Conservation (phyloP, 2,888 invertebrate species). For the Danaus chrysippus region DNA sequence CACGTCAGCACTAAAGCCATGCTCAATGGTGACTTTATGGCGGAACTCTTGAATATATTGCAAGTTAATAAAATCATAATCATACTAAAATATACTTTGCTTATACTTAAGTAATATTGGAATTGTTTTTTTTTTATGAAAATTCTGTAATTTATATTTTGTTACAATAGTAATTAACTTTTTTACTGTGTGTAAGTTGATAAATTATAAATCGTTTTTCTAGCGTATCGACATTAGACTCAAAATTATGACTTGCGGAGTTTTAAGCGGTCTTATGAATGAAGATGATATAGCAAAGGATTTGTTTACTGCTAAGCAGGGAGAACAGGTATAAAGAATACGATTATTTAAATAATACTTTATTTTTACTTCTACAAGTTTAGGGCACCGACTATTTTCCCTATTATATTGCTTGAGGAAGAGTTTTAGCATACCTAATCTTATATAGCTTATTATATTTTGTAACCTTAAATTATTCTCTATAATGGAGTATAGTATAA, state of each 20-base stretch:
- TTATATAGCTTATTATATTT: too few species aligned
- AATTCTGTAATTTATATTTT: too few species aligned
- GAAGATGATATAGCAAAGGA: slow-evolving; percentile 50
- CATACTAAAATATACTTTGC: too few species aligned
- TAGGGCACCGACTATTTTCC: too few species aligned
- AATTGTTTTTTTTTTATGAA: too few species aligned
- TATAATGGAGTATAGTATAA: too few species aligned
- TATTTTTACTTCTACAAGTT: too few species aligned
- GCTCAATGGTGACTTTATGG: slow-evolving; percentile 61
- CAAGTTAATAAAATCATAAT: slow-evolving; percentile 23
- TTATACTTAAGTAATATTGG: too few species aligned
- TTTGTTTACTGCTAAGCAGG: slow-evolving; percentile 53
- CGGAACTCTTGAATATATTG: slow-evolving; percentile 58
- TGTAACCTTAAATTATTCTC: too few species aligned
- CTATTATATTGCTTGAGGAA: too few species aligned
- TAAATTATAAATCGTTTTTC: slow-evolving; percentile 6
- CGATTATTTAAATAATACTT: slow-evolving; percentile 1
- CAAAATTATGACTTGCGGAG: slow-evolving; percentile 62
- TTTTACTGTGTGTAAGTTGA: background rate
- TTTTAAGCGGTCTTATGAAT: slow-evolving; percentile 58
- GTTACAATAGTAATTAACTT: too few species aligned
- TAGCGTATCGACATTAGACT: slow-evolving; percentile 60
- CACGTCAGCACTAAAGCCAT: slow-evolving; percentile 61
- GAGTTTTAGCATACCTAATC: too few species aligned
- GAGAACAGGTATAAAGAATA: slow-evolving; percentile 52